Evolutionary conservation across 2,888 invertebrate species (phyloP), one percentile per base, ranked within the genome.

Genomic region (Drosophila melanocephala): DNA sequence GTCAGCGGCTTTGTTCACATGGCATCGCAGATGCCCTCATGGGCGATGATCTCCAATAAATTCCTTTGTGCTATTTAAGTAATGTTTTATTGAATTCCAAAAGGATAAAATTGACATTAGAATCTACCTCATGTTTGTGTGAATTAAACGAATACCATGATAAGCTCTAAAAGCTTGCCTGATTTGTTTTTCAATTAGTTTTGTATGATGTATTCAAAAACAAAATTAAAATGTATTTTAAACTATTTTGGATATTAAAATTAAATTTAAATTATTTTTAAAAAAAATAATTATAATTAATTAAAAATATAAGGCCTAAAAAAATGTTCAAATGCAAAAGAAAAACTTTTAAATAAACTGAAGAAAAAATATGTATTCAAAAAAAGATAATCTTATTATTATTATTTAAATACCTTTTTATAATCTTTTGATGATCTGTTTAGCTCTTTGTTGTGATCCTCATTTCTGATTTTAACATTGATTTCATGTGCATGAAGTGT

Each of bases 1-100:
- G 87, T 84, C 90, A 83, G 69, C 90, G 72, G 53, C 75, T 69
- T 57, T 77, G 72, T 76, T 61, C 82, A 72, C 77, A 81, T 61
- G 53, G 63, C 77, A 79, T 59, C 66, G 65, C 50, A 19, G 53
- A 79, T 88, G 71, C 88, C 58, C 88, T 88, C 19, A 51, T 63
- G 19, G 47, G 16, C 51, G 44, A 62, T 57, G 66, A 70, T 69
- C 62, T 9, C 5, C 37, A 35, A 30, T 16, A 59, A 53, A 47
- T 28, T 50, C 52, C 9, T 32, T n/a, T 32, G 16, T 33, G 6
- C 14, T 3, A 5, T n/a, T 5, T 30, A 30, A 16, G 3, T n/a
- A 30, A 7, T 58, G 3, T 7, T 47, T 47, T 16, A 9, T 22
- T 16, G 7, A 1, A 22, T 16, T 9, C 1, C 7, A 14, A 7